phyloP scores from a whole-genome alignment of 2,797 vertebrate genomes.

The Knipowitschia caucasica region DNA sequence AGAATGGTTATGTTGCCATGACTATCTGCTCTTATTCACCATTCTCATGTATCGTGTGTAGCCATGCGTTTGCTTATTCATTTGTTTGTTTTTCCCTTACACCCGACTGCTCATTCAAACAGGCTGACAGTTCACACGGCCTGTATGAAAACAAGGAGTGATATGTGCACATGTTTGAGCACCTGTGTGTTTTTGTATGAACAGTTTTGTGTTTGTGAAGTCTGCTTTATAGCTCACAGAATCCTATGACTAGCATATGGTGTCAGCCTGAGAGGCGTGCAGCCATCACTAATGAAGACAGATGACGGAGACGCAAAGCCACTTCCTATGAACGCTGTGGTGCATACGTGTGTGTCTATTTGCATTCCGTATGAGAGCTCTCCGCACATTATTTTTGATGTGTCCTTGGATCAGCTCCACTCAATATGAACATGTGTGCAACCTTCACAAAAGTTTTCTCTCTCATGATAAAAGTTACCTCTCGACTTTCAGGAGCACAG shows the following conservation, averaged over 20 bases:
- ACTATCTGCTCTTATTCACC: conserved; percentile 56
- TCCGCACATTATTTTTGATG: conserved; percentile 13
- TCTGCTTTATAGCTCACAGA: conserved; percentile 55
- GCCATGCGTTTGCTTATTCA: conserved; percentile 53
- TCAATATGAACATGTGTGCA: conserved; percentile 13
- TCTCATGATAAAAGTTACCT: conserved; percentile 18
- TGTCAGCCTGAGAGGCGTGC: conserved; percentile 74
- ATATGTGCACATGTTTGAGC: conserved; percentile 23
- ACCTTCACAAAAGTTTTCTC: conserved; percentile 7
- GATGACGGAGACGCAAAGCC: conserved; percentile 67
- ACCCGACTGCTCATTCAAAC: conserved; percentile 44
- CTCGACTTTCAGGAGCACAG: conserved; percentile 75
- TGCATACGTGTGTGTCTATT: conserved; percentile 43
- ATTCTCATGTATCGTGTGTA: conserved; percentile 43
- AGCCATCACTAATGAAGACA: conserved; percentile 81
- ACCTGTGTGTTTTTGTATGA: conserved; percentile 25
- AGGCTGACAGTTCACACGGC: conserved; percentile 31
- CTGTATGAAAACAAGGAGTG: conserved; percentile 31
- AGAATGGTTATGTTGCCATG: conserved; percentile 47
- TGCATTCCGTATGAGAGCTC: conserved; percentile 15
- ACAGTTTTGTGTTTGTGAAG: conserved; percentile 43
- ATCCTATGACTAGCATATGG: conserved; percentile 75
- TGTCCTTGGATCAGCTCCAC: conserved; percentile 26
- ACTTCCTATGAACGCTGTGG: conserved; percentile 59
- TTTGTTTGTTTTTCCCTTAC: conserved; percentile 52